A percentile compares a stretch with the other conserved stretches of the same genome.
phyloP scores from a whole-genome alignment of 2,888 invertebrate genomes.

The Agrenia bidenticulata region DNA sequence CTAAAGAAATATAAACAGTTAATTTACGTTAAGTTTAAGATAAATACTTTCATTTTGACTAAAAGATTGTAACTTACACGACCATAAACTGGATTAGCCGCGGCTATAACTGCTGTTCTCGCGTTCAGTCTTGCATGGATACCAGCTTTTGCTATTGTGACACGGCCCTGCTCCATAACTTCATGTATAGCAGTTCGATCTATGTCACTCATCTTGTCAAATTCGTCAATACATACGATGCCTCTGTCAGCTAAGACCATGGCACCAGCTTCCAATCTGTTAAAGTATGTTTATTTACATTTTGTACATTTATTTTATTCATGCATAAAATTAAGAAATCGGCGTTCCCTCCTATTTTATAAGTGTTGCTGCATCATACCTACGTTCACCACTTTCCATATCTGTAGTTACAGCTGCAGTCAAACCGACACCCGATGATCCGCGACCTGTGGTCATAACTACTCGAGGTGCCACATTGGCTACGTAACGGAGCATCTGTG shows the following conservation, averaged over 20 bases:
- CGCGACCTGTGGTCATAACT: conserved; percentile 94
- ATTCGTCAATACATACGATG: conserved; percentile 99
- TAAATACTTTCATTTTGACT: no score
- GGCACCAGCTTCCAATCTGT: conserved; percentile 90
- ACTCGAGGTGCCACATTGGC: conserved; percentile 92
- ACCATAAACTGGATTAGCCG: conserved; percentile 99
- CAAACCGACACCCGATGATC: conserved; percentile 96
- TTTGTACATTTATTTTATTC: no score
- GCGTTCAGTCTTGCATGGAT: conserved; percentile 98
- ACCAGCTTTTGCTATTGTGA: conserved; percentile 97
- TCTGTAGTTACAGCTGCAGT: conserved; percentile 98
- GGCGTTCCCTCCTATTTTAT: no score
- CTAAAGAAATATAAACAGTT: no score
- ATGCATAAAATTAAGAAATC: conserved; percentile 2
- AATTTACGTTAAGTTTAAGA: no score
- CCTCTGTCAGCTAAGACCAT: conserved; percentile 85
- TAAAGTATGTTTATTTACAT: background rate
- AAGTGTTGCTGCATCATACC: no score
- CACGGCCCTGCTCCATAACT: conserved; percentile 98
- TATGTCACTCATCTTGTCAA: conserved; percentile 99
- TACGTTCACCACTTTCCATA: conserved; percentile 83
- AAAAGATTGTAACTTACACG: conserved; percentile 69
- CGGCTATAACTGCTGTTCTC: conserved; percentile 94
- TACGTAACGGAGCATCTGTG: conserved; percentile 91
- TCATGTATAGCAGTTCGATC: conserved; percentile 99